A percentile compares a stretch with the other conserved stretches of the same genome.
phyloP scores from a whole-genome alignment of 2,113 vertebrate species.

The Panthera leo region DNA sequence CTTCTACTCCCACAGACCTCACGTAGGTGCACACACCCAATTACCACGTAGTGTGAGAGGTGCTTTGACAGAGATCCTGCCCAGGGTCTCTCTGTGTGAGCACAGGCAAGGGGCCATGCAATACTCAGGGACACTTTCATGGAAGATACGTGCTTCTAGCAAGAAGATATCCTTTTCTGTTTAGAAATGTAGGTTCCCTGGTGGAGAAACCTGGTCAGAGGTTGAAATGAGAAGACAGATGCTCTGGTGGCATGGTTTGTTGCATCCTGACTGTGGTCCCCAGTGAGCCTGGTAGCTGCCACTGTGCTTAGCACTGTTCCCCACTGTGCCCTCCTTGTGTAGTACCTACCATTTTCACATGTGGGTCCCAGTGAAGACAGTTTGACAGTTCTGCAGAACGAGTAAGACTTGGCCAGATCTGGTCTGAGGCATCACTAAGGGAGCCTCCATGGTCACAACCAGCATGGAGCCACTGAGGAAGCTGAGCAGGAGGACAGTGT shows the following conservation, averaged over 20 bases:
- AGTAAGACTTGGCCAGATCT: slow-evolving; percentile 12
- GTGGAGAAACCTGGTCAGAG: neutral
- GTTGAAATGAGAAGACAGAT: neutral
- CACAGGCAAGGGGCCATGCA: neutral
- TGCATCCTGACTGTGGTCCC: neutral
- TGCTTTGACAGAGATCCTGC: neutral
- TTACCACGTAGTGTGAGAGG: neutral
- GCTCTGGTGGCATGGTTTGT: rapidly evolving
- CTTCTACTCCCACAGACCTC: neutral
- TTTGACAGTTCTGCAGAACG: slow-evolving; percentile 60
- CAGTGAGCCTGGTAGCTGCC: neutral
- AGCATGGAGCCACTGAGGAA: slow-evolving; percentile 24
- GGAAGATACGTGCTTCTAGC: neutral
- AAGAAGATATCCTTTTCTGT: neutral
- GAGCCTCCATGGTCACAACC: slow-evolving; percentile 55
- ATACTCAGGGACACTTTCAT: neutral
- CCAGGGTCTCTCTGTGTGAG: neutral
- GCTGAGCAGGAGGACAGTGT: neutral
- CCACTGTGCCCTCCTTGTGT: rapidly evolving
- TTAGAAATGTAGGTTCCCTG: neutral
- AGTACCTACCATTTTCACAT: neutral
- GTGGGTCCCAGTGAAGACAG: neutral
- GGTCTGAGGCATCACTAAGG: slow-evolving; percentile 41
- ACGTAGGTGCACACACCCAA: too few species aligned
- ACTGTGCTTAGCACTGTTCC: neutral